Percentiles rank a stretch among this genome's conserved stretches.
Conservation (phyloP, 2,888 invertebrate species). For the Oligia strigilis region DNA sequence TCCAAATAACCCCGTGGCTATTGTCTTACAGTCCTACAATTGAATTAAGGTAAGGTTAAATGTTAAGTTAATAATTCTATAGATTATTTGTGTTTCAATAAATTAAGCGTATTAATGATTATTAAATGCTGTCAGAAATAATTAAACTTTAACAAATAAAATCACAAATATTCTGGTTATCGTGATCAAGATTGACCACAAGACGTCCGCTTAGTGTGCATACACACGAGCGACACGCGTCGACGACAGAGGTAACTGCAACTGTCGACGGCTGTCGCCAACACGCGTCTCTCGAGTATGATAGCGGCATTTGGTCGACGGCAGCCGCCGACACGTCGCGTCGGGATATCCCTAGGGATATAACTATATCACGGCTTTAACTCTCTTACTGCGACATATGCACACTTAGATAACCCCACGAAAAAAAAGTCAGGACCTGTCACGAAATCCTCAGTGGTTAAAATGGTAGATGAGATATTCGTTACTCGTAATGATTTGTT, state of each 20-base stretch:
- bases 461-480: neutral
- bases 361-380: neutral
- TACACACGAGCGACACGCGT: neutral
- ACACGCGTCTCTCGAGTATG: neutral
- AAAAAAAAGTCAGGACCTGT: neutral
- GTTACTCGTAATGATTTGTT: neutral
- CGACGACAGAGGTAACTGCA: neutral
- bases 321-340: neutral
- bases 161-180: neutral
- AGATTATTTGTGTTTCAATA: slow-evolving; percentile 28
- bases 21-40: slow-evolving; percentile 15
- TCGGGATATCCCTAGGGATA: neutral
- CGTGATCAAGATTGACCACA: neutral
- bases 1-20: slow-evolving; percentile 27
- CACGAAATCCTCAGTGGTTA: neutral
- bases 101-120: slow-evolving; percentile 13
- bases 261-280: neutral
- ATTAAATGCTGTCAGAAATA: neutral
- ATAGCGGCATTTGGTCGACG: neutral
- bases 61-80: slow-evolving; percentile 14
- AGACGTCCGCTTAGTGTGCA: neutral
- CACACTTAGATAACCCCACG: neutral
- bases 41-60: slow-evolving; percentile 14
- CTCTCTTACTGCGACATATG: neutral
- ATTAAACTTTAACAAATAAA: neutral